Base-by-base conservation (phyloP, 1,140 invertebrate genomes). In the Zaprionus inermis region DNA sequence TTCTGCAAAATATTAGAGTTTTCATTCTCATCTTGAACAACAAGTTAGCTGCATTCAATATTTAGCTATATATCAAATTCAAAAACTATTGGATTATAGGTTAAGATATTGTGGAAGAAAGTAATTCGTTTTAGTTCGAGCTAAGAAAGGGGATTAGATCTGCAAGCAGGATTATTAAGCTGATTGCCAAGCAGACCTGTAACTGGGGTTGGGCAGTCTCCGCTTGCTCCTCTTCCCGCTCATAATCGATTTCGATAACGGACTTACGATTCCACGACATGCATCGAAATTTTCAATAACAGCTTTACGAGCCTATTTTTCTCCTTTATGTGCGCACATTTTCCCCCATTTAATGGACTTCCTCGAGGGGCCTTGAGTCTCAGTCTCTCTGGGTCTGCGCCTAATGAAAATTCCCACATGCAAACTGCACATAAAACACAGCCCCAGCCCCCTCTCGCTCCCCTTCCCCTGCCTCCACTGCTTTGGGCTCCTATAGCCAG, bases 391-490 rank as follows among this genome's bases (percentile, higher is more conserved):
- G n/a, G n/a, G 3, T 18, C n/a, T 34, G 36, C 5, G 54, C 51
- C 49, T 69, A 69, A 69, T 73, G 57, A 73, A 57, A 70, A 74
- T 74, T 70, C 66, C 72, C 82, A 82, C 82, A 85, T 88, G 82
- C 83, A 82, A 85, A 76, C 79, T 81, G 81, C 81, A 81, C 79
- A 86, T 85, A 85, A 85, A 74, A 71, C 77, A 64, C 79, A 16
- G n/a, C 78, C 78, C 56, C 34, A 49, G 41, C 38, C 16, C 22
- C 11, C 5, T n/a, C 22, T 2, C 1, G 0, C 4, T 16, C 5
- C 20, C 24, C 54, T 28, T 2, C 14, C 32, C 16, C 52, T 46
- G 44, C 38, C 3, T 44, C n/a, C n/a, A n/a, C n/a, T n/a, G n/a
- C n/a, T 3, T 9, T 41, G n/a, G 38, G 38, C 6, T n/a, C 5